A percentile compares a stretch with the other conserved stretches of the same genome.
phyloP scores from a whole-genome alignment of 2,797 vertebrate genomes.

The Clarias platycephalus region DNA sequence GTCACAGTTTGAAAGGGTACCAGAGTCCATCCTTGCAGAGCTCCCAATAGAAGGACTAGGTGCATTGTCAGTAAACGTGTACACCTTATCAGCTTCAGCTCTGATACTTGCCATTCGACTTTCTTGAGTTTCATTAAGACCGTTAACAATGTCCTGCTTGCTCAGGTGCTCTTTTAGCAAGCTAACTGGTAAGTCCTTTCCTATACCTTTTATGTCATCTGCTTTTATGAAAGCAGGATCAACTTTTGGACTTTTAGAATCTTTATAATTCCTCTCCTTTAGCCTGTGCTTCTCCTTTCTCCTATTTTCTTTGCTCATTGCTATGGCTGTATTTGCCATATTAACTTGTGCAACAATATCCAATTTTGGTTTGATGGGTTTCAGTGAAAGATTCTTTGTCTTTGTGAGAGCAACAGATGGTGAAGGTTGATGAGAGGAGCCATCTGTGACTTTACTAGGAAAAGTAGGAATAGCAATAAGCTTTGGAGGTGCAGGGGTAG shows the following conservation, averaged over 20 bases:
- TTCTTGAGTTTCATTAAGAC: constrained; percentile 87
- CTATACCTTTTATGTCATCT: constrained; percentile 76
- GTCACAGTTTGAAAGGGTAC: constrained; percentile 82
- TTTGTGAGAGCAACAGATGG: constrained; percentile 85
- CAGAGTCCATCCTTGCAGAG: constrained; percentile 85
- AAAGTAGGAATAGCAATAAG: constrained; percentile 93
- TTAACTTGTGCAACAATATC: constrained; percentile 89
- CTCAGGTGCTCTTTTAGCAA: constrained; percentile 95
- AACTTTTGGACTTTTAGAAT: constrained; percentile 79
- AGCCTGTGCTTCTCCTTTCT: constrained; percentile 94
- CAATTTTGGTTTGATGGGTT: constrained; percentile 97
- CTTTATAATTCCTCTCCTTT: constrained; percentile 92
- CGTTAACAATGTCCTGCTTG: constrained; percentile 88
- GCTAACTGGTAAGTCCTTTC: constrained; percentile 88
- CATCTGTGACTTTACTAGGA: constrained; percentile 78
- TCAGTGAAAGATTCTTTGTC: constrained; percentile 89
- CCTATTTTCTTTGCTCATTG: constrained; percentile 89
- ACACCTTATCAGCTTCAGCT: constrained; percentile 97
- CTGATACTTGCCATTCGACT: constrained; percentile 98
- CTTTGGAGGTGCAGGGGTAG: constrained; percentile 89
- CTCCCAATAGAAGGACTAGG: constrained; percentile 96
- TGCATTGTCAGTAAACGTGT: constrained; percentile 97
- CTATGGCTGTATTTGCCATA: constrained; percentile 84
- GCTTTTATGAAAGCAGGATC: constrained; percentile 78
- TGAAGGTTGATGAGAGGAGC: constrained; percentile 79